phyloP scores from a whole-genome alignment of 1,140 invertebrate species.

The Leptinotarsa defecta region DNA sequence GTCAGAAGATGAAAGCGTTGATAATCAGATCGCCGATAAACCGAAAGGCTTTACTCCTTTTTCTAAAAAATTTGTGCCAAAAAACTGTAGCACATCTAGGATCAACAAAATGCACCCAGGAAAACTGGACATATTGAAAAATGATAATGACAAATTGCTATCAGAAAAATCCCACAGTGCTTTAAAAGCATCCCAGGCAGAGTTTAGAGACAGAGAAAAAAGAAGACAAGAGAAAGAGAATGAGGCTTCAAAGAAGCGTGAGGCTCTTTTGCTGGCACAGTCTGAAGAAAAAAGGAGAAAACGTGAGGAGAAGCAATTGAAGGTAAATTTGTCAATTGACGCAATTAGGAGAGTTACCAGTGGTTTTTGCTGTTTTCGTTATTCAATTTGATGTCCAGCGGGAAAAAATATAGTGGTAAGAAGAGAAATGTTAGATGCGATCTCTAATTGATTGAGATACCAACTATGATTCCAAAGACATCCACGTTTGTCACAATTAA shows the following conservation, averaged over 20 bases:
- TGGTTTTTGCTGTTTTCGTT: too few species aligned
- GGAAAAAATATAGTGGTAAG: too few species aligned
- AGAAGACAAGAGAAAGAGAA: constrained; percentile 50
- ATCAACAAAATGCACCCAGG: constrained; percentile 10
- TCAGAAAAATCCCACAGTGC: constrained; percentile 21
- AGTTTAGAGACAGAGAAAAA: constrained; percentile 34
- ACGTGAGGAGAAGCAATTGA: constrained; percentile 64
- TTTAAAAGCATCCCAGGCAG: constrained; percentile 32
- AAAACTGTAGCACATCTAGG: constrained; percentile 32
- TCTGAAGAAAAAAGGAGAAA: constrained; percentile 63
- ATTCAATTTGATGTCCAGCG: too few species aligned
- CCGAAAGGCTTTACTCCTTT: constrained; percentile 45
- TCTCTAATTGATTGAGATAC: too few species aligned
- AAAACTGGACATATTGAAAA: background rate
- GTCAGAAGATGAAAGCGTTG: too few species aligned
- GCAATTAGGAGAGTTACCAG: too few species aligned
- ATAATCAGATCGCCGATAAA: background rate
- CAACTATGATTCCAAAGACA: too few species aligned
- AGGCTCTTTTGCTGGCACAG: constrained; percentile 45
- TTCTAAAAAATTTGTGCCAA: constrained; percentile 30
- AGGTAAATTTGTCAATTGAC: constrained; percentile 32
- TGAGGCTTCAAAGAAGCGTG: constrained; percentile 53
- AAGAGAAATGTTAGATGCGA: too few species aligned
- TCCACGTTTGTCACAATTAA: too few species aligned
- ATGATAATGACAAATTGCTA: constrained; percentile 17